These are phyloP conservation scores for Gasteruption jaculator DNA, from an alignment of 2,888 invertebrate species.

Conservation along the genomic window DNA sequence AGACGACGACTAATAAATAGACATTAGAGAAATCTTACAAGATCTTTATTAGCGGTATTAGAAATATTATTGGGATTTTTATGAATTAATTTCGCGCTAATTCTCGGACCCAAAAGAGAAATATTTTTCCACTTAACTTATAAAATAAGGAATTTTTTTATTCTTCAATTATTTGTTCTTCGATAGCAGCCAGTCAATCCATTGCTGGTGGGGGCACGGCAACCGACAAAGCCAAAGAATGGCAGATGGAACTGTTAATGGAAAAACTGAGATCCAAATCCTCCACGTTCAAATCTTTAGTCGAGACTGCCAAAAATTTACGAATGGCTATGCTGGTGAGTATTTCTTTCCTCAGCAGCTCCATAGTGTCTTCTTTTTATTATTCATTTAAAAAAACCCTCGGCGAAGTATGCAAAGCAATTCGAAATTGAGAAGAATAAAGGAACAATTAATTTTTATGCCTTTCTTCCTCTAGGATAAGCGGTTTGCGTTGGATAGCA, in stretches of 20 bases:
- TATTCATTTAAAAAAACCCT: not conserved
- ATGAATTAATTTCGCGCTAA: constrained; percentile 2
- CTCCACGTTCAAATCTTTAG: constrained; percentile 74
- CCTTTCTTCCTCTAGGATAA: constrained; percentile 65
- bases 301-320: constrained; percentile 83
- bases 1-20: too few species aligned
- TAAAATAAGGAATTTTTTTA: not conserved
- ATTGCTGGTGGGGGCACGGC: constrained; percentile 27
- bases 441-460: constrained; percentile 1
- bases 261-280: constrained; percentile 84
- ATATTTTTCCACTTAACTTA: not conserved
- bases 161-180: too few species aligned
- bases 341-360: too few species aligned
- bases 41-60: too few species aligned
- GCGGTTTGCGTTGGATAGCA: constrained; percentile 79
- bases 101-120: too few species aligned
- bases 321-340: constrained; percentile 80
- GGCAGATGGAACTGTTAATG: constrained; percentile 86
- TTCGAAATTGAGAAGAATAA: not conserved
- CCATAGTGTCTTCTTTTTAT: constrained; percentile 5
- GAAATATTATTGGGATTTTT: too few species aligned
- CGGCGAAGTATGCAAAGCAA: not conserved
- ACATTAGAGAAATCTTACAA: too few species aligned
- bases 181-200: constrained; percentile 42
- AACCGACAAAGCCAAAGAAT: constrained; percentile 63